A percentile compares a stretch with the other conserved stretches of the same genome.
Conservation (phyloP, 2,113 vertebrate species). For the Hemibagrus wyckioides region DNA sequence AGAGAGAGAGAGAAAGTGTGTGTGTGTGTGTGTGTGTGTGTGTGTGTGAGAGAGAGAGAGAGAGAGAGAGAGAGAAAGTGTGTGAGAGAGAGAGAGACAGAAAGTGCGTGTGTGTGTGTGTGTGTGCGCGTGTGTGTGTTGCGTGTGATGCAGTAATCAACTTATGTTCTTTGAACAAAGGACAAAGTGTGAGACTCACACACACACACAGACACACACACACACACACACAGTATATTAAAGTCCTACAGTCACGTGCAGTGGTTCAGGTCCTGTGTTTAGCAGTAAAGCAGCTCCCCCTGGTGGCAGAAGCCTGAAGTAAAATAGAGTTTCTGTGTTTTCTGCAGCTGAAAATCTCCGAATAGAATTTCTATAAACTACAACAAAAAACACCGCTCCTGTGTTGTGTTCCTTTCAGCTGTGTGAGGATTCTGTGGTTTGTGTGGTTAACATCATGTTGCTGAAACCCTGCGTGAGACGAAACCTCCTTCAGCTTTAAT, state of each 20-base stretch:
- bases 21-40: too few relatives aligned
- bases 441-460: not conserved
- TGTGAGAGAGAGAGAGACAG: too few relatives aligned
- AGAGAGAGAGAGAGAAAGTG: too few relatives aligned
- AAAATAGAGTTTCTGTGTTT: not conserved
- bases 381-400: not conserved
- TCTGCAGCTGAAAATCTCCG: not conserved
- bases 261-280: not conserved
- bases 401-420: not conserved
- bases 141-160: not conserved
- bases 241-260: not conserved
- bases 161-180: not conserved
- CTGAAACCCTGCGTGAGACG: not conserved
- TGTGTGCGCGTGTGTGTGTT: not conserved
- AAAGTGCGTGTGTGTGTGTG: too few relatives aligned
- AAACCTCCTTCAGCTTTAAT: not conserved
- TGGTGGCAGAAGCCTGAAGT: not conserved
- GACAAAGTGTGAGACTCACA: not conserved
- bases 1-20: too few relatives aligned
- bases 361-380: not conserved
- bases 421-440: not conserved
- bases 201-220: not conserved
- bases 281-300: slow-evolving; percentile 30
- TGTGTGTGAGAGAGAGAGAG: too few relatives aligned
- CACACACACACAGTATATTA: not conserved